Evolutionary conservation across 2,113 vertebrate genomes (phyloP).

Genomic region (Bothrops jararaca): DNA sequence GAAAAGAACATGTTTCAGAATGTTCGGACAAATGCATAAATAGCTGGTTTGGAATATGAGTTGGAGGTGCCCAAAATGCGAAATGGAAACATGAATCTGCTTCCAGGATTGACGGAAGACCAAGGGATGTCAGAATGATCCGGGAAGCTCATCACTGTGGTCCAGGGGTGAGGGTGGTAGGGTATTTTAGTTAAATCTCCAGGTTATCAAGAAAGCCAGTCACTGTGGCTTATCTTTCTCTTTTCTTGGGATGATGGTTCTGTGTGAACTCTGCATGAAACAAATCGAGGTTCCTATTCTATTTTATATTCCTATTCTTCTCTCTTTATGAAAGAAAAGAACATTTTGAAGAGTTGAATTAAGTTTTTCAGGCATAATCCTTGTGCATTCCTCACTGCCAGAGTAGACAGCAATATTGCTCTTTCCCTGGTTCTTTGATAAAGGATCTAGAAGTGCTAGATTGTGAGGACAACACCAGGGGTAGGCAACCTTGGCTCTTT

Average conservation of each 20-base stretch:
- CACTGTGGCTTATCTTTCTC: not conserved
- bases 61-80: not conserved
- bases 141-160: not conserved
- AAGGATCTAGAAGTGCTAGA: not conserved
- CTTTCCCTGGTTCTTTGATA: not conserved
- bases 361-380: not conserved
- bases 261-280: not conserved
- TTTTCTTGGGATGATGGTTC: not conserved
- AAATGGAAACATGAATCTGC: not conserved
- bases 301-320: not conserved
- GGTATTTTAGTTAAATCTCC: not conserved
- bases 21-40: not conserved
- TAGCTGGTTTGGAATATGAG: not conserved
- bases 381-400: not conserved
- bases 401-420: not conserved
- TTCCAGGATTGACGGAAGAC: not conserved
- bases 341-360: not conserved
- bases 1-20: not conserved
- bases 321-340: not conserved
- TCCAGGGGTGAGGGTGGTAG: not conserved
- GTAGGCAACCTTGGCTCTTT: too few relatives aligned
- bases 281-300: not conserved
- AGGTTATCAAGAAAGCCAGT: not conserved
- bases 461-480: not conserved
- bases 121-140: not conserved